These are phyloP conservation scores for Aphelenchoides besseyi DNA, from an alignment of 1,140 invertebrate genomes.

Conservation along the genomic window DNA sequence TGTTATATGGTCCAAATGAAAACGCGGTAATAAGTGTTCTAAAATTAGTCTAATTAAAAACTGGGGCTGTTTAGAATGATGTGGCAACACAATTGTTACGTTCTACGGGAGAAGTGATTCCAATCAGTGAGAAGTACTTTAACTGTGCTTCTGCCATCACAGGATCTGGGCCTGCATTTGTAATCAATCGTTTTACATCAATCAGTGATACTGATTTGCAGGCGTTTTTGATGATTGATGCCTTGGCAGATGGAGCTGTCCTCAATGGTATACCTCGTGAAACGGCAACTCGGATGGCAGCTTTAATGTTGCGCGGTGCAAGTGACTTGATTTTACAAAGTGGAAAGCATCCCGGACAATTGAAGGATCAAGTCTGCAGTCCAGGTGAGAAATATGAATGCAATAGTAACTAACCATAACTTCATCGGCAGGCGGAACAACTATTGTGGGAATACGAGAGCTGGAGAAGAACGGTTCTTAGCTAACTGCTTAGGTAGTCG, in stretches of 20 bases:
- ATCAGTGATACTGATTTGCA: too few species aligned
- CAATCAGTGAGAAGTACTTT: conserved; percentile 29
- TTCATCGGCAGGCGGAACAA: too few species aligned
- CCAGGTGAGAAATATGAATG: too few species aligned
- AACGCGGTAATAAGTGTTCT: background rate
- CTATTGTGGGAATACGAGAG: conserved; percentile 39
- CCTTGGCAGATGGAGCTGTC: conserved; percentile 44
- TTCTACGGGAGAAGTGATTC: conserved; percentile 18
- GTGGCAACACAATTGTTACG: conserved; percentile 25
- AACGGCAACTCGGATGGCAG: conserved; percentile 26
- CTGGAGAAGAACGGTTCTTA: conserved; percentile 31
- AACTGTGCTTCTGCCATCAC: conserved; percentile 40
- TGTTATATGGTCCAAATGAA: background rate
- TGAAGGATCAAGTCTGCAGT: conserved; percentile 44
- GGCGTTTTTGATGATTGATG: conserved; percentile 41
- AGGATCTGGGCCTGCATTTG: conserved; percentile 43
- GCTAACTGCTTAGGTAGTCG: background rate
- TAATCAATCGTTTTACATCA: too few species aligned
- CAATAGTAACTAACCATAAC: too few species aligned
- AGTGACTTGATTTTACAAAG: conserved; percentile 23
- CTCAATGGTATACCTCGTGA: conserved; percentile 35
- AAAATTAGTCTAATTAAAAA: background rate
- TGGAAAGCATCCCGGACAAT: conserved; percentile 18
- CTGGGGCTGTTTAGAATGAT: conserved; percentile 14
- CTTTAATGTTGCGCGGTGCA: conserved; percentile 32